These are phyloP conservation scores for Rhyzopertha dominica DNA, from an alignment of 1,140 invertebrate genomes.

Conservation along the genomic window DNA sequence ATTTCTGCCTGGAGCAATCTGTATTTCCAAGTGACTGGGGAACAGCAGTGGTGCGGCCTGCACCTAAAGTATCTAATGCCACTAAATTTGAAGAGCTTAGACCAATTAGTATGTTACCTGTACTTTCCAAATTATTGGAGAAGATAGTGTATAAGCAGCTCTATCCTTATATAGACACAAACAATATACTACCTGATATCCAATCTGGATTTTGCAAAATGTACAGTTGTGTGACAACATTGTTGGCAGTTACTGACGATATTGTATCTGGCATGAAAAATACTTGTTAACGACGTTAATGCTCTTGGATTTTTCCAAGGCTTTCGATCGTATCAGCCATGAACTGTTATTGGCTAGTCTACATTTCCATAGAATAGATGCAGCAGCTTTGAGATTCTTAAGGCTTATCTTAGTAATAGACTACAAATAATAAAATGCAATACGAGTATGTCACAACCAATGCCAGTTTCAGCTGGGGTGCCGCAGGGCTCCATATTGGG, in stretches of 20 bases:
- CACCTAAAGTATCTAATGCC: constrained; percentile 16
- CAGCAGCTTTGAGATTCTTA: no score
- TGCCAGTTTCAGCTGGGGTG: no score
- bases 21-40: constrained; percentile 21
- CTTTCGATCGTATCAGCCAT: constrained; percentile 25
- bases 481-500: no score
- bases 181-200: constrained; percentile 17
- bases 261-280: constrained; percentile 30
- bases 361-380: no score
- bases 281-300: constrained; percentile 30
- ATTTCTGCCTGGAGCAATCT: constrained; percentile 2
- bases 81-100: constrained; percentile 16
- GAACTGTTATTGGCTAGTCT: no score
- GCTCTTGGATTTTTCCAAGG: constrained; percentile 36
- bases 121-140: constrained; percentile 20
- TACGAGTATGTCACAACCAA: no score
- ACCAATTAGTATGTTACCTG: constrained; percentile 10
- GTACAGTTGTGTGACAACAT: constrained; percentile 28
- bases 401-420: no score
- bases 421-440: no score
- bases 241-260: constrained; percentile 32
- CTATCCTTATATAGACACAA: constrained; percentile 2
- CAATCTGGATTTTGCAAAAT: constrained; percentile 33
- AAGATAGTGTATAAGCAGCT: constrained; percentile 9
- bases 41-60: constrained; percentile 17